Percentiles rank a stretch among this genome's conserved stretches.
Conservation (phyloP, 2,888 invertebrate species). For the Lasioglossum zephyrum region DNA sequence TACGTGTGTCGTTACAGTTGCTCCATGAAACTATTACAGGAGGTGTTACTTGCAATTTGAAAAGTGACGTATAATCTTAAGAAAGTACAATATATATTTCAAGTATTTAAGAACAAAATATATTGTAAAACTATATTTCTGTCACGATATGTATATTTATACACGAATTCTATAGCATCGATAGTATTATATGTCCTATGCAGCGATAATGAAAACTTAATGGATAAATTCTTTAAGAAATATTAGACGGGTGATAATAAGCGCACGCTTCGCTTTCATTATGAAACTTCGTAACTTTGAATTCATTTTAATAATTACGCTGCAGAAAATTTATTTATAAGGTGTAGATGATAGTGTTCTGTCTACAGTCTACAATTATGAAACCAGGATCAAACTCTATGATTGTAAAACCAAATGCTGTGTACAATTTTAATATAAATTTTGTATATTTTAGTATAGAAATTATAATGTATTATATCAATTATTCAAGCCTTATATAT, state of each 20-base stretch:
- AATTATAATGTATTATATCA: background rate
- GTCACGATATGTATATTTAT: background rate
- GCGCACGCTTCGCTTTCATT: background rate
- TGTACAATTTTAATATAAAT: too few relatives aligned
- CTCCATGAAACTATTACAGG: too few relatives aligned
- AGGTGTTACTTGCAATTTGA: background rate
- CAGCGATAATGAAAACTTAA: background rate
- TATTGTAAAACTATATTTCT: background rate
- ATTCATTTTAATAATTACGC: background rate
- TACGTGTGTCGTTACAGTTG: background rate
- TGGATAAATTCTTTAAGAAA: background rate
- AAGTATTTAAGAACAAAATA: background rate
- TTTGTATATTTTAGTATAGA: too few relatives aligned
- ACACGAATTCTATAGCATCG: background rate
- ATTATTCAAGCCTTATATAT: background rate
- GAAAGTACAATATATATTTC: background rate
- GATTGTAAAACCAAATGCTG: too few relatives aligned
- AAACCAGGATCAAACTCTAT: background rate
- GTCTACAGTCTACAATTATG: too few relatives aligned
- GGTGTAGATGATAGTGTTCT: background rate
- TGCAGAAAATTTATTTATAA: background rate
- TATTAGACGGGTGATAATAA: background rate
- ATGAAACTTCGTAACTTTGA: slow-evolving; percentile 5
- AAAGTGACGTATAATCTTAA: background rate
- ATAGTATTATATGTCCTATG: background rate